These are phyloP conservation scores for Calameuta filiformis DNA, from an alignment of 2,888 invertebrate species.

Conservation along the genomic window DNA sequence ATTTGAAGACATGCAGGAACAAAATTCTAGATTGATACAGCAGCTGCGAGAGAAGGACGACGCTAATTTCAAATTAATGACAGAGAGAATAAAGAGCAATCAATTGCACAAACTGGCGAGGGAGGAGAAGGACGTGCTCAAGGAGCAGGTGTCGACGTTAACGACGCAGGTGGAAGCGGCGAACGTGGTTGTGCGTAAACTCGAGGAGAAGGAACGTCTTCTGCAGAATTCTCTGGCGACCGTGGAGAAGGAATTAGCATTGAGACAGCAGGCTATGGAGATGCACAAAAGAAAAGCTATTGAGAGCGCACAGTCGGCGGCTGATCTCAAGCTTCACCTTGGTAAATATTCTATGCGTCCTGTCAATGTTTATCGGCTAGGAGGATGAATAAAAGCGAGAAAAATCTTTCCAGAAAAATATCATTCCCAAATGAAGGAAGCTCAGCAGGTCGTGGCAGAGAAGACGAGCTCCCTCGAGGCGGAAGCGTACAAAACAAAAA, in stretches of 20 bases:
- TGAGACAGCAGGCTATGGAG: constrained; percentile 96
- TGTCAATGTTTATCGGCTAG: not conserved
- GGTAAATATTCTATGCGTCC: constrained; percentile 65
- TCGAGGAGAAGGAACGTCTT: constrained; percentile 96
- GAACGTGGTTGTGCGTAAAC: constrained; percentile 90
- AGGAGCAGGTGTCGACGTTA: constrained; percentile 83
- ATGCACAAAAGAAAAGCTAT: constrained; percentile 98
- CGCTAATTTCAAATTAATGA: constrained; percentile 98
- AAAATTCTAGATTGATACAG: constrained; percentile 94
- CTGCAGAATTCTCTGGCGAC: constrained; percentile 91
- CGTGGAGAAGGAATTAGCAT: constrained; percentile 92
- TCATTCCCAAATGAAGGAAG: constrained; percentile 97
- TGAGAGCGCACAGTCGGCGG: constrained; percentile 96
- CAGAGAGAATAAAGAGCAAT: constrained; percentile 94
- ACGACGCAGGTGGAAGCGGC: constrained; percentile 94
- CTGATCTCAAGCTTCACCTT: constrained; percentile 95
- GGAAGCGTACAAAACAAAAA: constrained; percentile 95
- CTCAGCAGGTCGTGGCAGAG: constrained; percentile 95
- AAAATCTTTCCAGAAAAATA: constrained; percentile 81
- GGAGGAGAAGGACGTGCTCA: constrained; percentile 94
- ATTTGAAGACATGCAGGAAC: constrained; percentile 99
- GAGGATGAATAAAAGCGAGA: not conserved
- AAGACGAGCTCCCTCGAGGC: constrained; percentile 96
- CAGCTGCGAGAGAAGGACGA: constrained; percentile 97
- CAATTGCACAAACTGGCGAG: constrained; percentile 93